Base-by-base conservation (phyloP, 1,140 invertebrate species). In the Drosophila ficusphila region DNA sequence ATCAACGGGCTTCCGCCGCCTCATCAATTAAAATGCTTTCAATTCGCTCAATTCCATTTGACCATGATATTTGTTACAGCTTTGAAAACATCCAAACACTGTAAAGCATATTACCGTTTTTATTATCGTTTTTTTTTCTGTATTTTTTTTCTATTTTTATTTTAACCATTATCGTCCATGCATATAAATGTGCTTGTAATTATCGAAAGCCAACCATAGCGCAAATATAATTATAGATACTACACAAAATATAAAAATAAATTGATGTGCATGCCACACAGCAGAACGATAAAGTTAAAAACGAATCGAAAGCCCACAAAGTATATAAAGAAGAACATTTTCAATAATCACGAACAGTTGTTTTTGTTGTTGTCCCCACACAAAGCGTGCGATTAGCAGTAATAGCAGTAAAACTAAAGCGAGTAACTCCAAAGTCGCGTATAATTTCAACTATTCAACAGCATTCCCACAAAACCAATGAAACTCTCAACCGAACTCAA, bases 151-250 rank as follows among this genome's bases (percentile, higher is more conserved):
- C 19, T 70, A 33, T 46, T 49, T 33, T 75, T 51, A 44, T 11
- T 53, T 72, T 48, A 52, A 52, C 54, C 62, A 52, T 74, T 67
- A 46, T 51, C 47, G 44, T 31, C 46, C 57, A 76, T 64, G 60
- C 79, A 72, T 79, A 58, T 62, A 60, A 68, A 62, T 86, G 71
- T 79, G 79, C 81, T 86, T 86, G 81, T 68, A 79, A 75, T 65
- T 77, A 62, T 64, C 58, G 52, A 56, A 48, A 44, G 41, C 27
- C 49, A 76, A 52, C 48, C 61, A 75, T 81, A 64, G 71, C 75
- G 46, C 56, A 72, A 65, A 64, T 49, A 75, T 75, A 75, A 57
- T 60, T 71, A 70, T 54, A 64, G 56, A 75, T 60, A 62, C 67
- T 54, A 44, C 36, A 58, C 65, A 71, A 33, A 65, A 51, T 65